Evolutionary conservation across 2,888 invertebrate genomes (phyloP).

Genomic region (Phengaris alcon): DNA sequence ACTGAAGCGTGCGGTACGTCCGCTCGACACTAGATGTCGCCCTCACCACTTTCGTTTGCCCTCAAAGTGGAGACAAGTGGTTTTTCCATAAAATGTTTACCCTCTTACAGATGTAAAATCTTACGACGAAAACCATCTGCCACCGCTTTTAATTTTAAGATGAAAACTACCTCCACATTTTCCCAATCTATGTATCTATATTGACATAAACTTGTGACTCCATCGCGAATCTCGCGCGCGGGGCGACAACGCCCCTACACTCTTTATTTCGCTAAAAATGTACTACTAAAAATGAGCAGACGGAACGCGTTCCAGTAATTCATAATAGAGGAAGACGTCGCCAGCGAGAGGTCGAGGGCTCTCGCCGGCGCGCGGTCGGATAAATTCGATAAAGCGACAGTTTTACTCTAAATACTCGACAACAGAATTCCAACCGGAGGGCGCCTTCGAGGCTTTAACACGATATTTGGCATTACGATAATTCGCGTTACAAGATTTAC

Average conservation of each 20-base stretch:
- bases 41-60: not conserved
- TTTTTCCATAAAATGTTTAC: not conserved
- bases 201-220: not conserved
- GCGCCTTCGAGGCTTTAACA: constrained; percentile 41
- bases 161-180: constrained; percentile 7
- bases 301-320: constrained; percentile 27
- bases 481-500: constrained; percentile 33
- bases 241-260: not conserved
- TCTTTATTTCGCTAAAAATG: constrained; percentile 23
- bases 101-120: not conserved
- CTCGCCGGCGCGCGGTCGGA: constrained; percentile 21
- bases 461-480: constrained; percentile 55
- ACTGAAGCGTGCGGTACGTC: constrained; percentile 15
- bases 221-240: not conserved
- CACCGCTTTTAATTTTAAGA: not conserved
- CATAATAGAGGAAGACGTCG: constrained; percentile 32
- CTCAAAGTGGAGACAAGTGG: not conserved
- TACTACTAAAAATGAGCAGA: constrained; percentile 41
- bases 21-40: not conserved
- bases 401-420: not conserved
- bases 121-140: not conserved
- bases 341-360: constrained; percentile 20
- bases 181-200: not conserved
- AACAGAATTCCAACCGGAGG: not conserved
- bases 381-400: constrained; percentile 35